Conservation (phyloP, 2,888 invertebrate species). For the Drosophila tanythrix region DNA sequence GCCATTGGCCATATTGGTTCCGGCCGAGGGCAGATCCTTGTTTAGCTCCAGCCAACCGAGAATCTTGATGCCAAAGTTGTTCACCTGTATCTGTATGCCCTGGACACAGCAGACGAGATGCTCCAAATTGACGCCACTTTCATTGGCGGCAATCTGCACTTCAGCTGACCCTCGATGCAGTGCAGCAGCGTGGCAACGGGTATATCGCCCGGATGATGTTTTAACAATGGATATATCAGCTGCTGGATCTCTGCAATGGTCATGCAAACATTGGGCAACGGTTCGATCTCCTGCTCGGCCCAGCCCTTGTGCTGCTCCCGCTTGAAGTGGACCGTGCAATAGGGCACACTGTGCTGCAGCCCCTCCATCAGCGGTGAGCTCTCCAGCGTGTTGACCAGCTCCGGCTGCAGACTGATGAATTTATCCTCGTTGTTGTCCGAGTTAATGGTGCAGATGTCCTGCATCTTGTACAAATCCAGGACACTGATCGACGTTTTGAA, state of each 20-base stretch:
- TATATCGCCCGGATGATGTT: constrained; percentile 83
- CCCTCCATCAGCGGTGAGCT: constrained; percentile 85
- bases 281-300: constrained; percentile 91
- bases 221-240: constrained; percentile 83
- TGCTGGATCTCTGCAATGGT: constrained; percentile 83
- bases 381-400: constrained; percentile 87
- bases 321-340: constrained; percentile 88
- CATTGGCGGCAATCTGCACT: constrained; percentile 82
- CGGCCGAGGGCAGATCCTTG: constrained; percentile 71
- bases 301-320: constrained; percentile 89
- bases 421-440: constrained; percentile 89
- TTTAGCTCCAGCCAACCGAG: constrained; percentile 82
- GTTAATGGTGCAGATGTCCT: constrained; percentile 91
- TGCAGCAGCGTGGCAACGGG: constrained; percentile 84
- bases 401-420: constrained; percentile 89
- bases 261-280: constrained; percentile 87
- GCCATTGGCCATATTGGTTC: constrained; percentile 60
- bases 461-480: constrained; percentile 89
- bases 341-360: constrained; percentile 86
- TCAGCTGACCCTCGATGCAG: constrained; percentile 83
- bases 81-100: constrained; percentile 87
- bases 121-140: constrained; percentile 93
- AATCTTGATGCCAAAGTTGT: constrained; percentile 85
- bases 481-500: constrained; percentile 90
- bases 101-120: constrained; percentile 94